A percentile compares a stretch with the other conserved stretches of the same genome.
These are phyloP conservation scores for Incurvaria masculella DNA, from an alignment of 2,888 invertebrate species.

Conservation along the genomic window DNA sequence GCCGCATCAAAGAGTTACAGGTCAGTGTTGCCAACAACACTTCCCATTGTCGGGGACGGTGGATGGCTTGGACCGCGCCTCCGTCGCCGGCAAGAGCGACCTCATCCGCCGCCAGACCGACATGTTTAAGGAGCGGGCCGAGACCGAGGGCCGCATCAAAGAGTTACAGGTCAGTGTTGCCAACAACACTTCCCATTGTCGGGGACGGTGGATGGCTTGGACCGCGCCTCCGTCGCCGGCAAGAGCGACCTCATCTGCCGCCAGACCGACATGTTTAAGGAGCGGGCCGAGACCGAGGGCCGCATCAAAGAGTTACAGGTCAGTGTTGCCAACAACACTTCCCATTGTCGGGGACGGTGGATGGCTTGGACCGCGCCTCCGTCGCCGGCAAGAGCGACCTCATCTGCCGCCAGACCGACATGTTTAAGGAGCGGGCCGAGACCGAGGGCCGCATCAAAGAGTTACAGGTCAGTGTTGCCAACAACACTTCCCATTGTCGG, in stretches of 20 bases:
- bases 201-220: slow-evolving; percentile 57
- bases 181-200: too few species aligned
- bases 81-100: slow-evolving; percentile 56
- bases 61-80: slow-evolving; percentile 56
- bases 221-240: slow-evolving; percentile 58
- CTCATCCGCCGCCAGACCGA: slow-evolving; percentile 50
- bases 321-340: too few species aligned
- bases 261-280: slow-evolving; percentile 50
- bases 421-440: slow-evolving; percentile 49
- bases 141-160: slow-evolving; percentile 42
- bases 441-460: slow-evolving; percentile 45
- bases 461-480: slow-evolving; percentile 46
- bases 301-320: slow-evolving; percentile 47
- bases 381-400: slow-evolving; percentile 59
- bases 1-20: slow-evolving; percentile 46
- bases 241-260: slow-evolving; percentile 50
- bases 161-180: slow-evolving; percentile 50
- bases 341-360: slow-evolving; percentile 57
- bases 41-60: too few species aligned
- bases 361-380: slow-evolving; percentile 55
- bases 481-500: too few species aligned
- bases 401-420: slow-evolving; percentile 44
- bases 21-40: too few species aligned
- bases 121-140: slow-evolving; percentile 47
- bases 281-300: slow-evolving; percentile 44